Base-by-base conservation (phyloP, 2,797 vertebrate genomes). In the Buceros bicornis region DNA sequence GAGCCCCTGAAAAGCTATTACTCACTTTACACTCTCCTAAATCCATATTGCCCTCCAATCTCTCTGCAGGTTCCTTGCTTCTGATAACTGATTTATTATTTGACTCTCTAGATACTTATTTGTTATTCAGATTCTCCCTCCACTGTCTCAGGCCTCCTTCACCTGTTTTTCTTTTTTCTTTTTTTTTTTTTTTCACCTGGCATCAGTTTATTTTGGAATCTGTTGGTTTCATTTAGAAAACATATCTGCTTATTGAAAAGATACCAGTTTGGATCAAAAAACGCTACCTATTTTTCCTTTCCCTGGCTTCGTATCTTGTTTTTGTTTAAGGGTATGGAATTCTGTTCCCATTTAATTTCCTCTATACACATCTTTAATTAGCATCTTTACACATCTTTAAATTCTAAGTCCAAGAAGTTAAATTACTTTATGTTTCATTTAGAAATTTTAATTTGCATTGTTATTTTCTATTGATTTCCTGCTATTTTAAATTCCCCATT, bases 371-470 rank as follows among this genome's bases (percentile, higher is more conserved):
- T 40, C 37, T 40, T 40, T 40, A 40, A 40, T 40, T 40, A 40
- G 37, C 37, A 40, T 40, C 37, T 40, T 40, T 20, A 47, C 4
- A 21, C 7, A 71, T 56, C 8, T 81, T 81, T 87, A 95, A 91
- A 21, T 61, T 92, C 10, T 31, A 42, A 72, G 22, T 69, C 28
- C 64, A 61, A 84, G 21, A 71, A 82, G 29, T 72, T 65, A 76
- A 89, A 72, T 91, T 84, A 57, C 62, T 12, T 72, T 78, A 65
- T 24, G 16, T 91, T 93, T 89, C 62, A 74, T 40, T 67, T 78
- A 54, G 3, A 74, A 77, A 62, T 47, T 47, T 89, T 67, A 84
- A 58, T 74, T 81, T 78, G 3, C 22, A 16, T 82, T 84, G 22
- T 76, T 57, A 62, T 56, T 87, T 92, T 77, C 33, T 29, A 13